Conservation (phyloP, 1,140 invertebrate genomes). For the Theocolax elegans region DNA sequence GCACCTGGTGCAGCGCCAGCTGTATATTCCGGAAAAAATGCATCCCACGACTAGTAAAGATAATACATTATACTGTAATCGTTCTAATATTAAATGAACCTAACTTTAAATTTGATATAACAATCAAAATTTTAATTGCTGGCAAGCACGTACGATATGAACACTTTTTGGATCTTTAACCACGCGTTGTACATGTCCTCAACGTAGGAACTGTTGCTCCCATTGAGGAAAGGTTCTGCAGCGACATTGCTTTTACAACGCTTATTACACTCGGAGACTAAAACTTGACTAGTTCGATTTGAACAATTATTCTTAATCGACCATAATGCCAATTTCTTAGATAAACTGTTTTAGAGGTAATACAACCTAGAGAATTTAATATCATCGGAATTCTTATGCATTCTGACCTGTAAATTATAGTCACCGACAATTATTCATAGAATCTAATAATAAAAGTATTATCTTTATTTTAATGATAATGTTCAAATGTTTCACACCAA, state of each 20-base stretch:
- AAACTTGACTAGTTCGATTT: slow-evolving; percentile 50
- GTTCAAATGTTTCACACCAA: too few species aligned
- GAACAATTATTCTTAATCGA: slow-evolving; percentile 65
- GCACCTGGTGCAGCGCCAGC: slow-evolving; percentile 82
- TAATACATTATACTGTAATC: background rate
- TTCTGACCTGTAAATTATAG: slow-evolving; percentile 63
- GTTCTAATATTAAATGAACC: too few species aligned
- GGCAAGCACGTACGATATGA: slow-evolving; percentile 78
- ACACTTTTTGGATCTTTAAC: slow-evolving; percentile 94
- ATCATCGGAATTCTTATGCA: slow-evolving; percentile 78
- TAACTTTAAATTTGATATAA: slow-evolving; percentile 25
- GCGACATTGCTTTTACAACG: slow-evolving; percentile 70
- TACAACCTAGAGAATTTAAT: slow-evolving; percentile 69
- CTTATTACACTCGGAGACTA: slow-evolving; percentile 48
- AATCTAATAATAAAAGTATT: background rate
- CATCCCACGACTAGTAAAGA: slow-evolving; percentile 91
- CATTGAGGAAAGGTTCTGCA: slow-evolving; percentile 92
- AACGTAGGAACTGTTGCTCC: slow-evolving; percentile 93
- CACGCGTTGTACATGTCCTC: slow-evolving; percentile 99
- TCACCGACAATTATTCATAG: too few species aligned
- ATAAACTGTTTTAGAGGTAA: slow-evolving; percentile 73
- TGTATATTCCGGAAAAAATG: slow-evolving; percentile 91
- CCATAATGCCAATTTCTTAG: slow-evolving; percentile 80
- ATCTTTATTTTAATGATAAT: background rate
- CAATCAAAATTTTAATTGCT: too few species aligned